phyloP scores from a whole-genome alignment of 2,113 vertebrate species.

The Platanista minor region DNA sequence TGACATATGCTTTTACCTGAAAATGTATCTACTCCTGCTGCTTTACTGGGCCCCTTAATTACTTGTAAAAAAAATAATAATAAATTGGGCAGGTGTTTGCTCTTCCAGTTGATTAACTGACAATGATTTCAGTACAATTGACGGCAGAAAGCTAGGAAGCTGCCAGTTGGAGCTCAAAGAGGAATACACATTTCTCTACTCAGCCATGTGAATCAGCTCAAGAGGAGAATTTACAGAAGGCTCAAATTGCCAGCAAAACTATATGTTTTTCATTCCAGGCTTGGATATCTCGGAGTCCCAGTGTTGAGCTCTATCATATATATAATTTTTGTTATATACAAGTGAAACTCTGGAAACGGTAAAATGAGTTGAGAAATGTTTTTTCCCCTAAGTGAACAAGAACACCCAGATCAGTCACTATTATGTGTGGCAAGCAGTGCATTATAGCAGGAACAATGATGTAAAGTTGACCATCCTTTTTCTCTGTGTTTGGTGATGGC shows the following conservation, averaged over 20 bases:
- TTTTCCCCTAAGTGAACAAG: neutral
- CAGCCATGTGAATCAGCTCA: conserved; percentile 50
- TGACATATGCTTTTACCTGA: conserved; percentile 59
- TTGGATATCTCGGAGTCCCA: conserved; percentile 16
- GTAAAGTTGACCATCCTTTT: neutral
- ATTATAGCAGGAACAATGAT: neutral
- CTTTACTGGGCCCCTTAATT: conserved; percentile 58
- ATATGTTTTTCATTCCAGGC: conserved; percentile 42
- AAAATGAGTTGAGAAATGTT: conserved; percentile 34
- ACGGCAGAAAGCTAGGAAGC: conserved; percentile 51
- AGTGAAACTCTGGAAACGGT: conserved; percentile 15
- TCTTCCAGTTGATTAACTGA: conserved; percentile 63
- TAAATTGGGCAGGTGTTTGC: conserved; percentile 65
- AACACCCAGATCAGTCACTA: neutral
- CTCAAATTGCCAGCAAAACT: conserved; percentile 57
- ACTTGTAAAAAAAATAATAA: conserved; percentile 75
- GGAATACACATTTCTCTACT: conserved; percentile 35
- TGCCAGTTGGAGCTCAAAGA: conserved; percentile 40
- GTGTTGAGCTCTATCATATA: neutral
- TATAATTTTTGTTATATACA: conserved; percentile 32
- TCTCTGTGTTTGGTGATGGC: neutral
- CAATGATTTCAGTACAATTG: conserved; percentile 63
- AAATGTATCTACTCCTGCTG: conserved; percentile 39
- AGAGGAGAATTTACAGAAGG: conserved; percentile 65
- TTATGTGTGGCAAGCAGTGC: neutral